Conservation (phyloP, 2,797 vertebrate species). For the Sphenopsis melanotis region DNA sequence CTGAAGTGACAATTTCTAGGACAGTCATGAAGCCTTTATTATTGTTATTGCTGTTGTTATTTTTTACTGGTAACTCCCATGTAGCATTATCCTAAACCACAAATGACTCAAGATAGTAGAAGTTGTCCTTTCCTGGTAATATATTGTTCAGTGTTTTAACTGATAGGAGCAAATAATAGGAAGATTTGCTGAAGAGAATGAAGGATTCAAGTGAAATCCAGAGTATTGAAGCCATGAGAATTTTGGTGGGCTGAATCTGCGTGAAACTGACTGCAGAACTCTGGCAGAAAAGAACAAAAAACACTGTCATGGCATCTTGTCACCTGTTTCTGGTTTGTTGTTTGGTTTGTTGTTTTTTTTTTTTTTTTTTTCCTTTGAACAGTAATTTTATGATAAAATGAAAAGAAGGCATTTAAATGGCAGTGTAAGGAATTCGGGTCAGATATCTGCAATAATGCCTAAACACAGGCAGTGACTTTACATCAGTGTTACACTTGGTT, state of each 20-base stretch:
- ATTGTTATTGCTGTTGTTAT: too few relatives aligned
- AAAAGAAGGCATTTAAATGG: background rate
- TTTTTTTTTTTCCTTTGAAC: background rate
- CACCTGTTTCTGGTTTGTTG: background rate
- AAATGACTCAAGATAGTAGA: background rate
- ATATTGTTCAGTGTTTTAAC: background rate
- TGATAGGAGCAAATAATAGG: background rate
- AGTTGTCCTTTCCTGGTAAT: background rate
- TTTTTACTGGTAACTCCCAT: background rate
- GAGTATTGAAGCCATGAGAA: background rate
- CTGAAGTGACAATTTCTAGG: background rate
- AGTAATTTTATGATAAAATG: background rate
- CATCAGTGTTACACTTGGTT: background rate
- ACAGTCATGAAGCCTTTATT: background rate
- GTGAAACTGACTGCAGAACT: background rate
- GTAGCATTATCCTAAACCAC: background rate
- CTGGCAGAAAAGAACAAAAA: background rate
- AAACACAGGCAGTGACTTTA: background rate
- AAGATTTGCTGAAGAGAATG: background rate
- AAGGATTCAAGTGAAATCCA: background rate
- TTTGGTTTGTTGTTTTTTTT: background rate
- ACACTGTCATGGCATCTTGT: accelerated
- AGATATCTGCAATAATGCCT: background rate
- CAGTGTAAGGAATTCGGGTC: background rate
- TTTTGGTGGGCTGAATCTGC: background rate